Evolutionary conservation across 2,113 vertebrate genomes (phyloP).

Genomic region (Pavo muticus): DNA sequence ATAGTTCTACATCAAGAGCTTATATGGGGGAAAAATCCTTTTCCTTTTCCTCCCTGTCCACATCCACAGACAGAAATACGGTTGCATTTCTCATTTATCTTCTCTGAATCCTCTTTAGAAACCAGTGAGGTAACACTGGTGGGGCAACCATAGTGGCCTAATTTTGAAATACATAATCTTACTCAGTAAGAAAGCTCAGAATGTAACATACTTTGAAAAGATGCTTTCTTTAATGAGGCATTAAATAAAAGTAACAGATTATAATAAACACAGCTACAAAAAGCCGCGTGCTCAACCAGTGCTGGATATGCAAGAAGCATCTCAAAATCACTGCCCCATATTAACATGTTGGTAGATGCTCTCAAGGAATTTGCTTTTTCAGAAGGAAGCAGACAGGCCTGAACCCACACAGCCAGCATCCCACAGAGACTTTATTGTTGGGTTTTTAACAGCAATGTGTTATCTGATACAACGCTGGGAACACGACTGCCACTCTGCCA

Average conservation of each 20-base stretch:
- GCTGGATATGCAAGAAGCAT: not conserved
- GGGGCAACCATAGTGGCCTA: not conserved
- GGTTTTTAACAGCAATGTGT: not conserved
- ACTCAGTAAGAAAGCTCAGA: not conserved
- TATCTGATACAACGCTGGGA: not conserved
- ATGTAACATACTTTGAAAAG: not conserved
- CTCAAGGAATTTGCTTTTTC: not conserved
- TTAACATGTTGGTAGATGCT: fast-evolving
- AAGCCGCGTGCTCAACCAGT: not conserved
- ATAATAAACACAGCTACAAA: not conserved
- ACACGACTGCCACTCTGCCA: not conserved
- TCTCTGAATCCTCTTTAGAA: not conserved
- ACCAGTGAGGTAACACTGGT: not conserved
- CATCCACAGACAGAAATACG: not conserved
- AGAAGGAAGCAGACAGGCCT: not conserved
- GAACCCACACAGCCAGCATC: not conserved
- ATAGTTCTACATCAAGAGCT: too few relatives aligned
- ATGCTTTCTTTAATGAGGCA: not conserved
- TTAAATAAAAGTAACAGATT: not conserved
- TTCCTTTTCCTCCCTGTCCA: too few relatives aligned
- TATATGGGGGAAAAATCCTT: too few relatives aligned
- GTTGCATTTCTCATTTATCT: not conserved
- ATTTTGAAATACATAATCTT: not conserved
- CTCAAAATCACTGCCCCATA: not conserved
- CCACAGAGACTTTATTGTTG: not conserved